Conservation (phyloP, 2,113 vertebrate species). For the Actenoides lindsayi region DNA sequence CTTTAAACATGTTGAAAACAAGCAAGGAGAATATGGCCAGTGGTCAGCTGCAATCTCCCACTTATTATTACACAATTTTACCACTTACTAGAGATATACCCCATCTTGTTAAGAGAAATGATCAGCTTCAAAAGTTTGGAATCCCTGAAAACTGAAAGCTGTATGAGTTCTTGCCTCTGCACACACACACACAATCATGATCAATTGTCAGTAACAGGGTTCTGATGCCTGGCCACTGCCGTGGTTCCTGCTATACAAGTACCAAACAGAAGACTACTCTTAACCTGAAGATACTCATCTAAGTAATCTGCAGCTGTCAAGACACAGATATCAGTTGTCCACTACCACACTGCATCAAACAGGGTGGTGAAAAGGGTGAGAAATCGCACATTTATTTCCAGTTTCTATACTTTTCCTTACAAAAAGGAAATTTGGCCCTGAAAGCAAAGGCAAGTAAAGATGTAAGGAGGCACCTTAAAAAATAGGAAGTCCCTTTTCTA, state of each 20-base stretch:
- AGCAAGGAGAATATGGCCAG: not conserved
- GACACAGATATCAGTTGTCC: not conserved
- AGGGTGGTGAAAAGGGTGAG: not conserved
- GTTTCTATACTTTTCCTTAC: not conserved
- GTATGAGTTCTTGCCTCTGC: not conserved
- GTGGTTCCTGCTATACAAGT: rapidly evolving
- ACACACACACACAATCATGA: not conserved
- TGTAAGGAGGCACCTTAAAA: not conserved
- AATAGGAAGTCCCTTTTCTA: not conserved
- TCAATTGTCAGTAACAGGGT: not conserved
- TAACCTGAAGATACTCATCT: not conserved
- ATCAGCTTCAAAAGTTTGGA: not conserved
- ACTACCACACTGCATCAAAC: not conserved
- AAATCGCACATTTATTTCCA: not conserved
- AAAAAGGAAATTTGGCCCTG: not conserved
- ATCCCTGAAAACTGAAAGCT: not conserved
- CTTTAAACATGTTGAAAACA: not conserved
- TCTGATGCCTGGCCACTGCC: not conserved
- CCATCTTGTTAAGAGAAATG: not conserved
- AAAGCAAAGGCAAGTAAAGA: not conserved
- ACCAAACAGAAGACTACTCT: not conserved
- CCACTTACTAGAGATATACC: not conserved
- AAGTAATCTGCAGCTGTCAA: not conserved
- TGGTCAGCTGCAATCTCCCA: not conserved
- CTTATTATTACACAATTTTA: not conserved